Evolutionary conservation across 2,113 vertebrate genomes (phyloP), one percentile per base, ranked within the genome.

Genomic region (Calidris pugnax): DNA sequence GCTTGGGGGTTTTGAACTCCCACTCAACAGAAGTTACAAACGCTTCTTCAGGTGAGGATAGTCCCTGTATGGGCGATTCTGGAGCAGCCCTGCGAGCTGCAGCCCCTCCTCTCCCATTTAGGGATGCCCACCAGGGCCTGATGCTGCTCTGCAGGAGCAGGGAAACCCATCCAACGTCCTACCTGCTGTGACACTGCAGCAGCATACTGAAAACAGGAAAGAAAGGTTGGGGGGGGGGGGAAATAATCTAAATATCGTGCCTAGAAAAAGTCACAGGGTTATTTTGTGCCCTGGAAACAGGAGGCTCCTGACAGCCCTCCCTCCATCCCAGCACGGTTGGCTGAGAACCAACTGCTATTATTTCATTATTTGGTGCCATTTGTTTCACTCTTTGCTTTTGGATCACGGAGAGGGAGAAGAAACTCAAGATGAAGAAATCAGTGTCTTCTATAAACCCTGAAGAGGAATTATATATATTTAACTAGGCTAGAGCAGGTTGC

Each of bases 1-100:
- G 9, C 48, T 6, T 2, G 4, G 47, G 17, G n/a, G 53, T 8
- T 47, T 23, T 45, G 48, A 75, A n/a, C 33, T 64, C 15, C 51
- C 43, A 3, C 14, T 18, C 45, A 12, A 3, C 1, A 39, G 33
- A 28, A 51, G 26, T 3, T 27, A 17, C 50, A 66, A 32, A 50
- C 7, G 4, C 6, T 30, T 32, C 55, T 11, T 7, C 26, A 33
- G 83, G 37, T 64, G 4, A 4, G 0, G 2, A 39, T 2, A 7
- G 32, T 9, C 76, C 43, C 84, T 2, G 59, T 2, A 1, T 9
- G 20, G 56, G 33, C 1, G 0, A 11, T 6, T 4, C 10, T 3
- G 8, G 60, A 69, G 48, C 64, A 28, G 48, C 35, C 47, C 32
- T 1, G 5, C 1, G 3, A 12, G 59, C 74, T 18, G 1, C 2